phyloP scores from a whole-genome alignment of 2,888 invertebrate species.

The Megastigmus dorsalis region DNA sequence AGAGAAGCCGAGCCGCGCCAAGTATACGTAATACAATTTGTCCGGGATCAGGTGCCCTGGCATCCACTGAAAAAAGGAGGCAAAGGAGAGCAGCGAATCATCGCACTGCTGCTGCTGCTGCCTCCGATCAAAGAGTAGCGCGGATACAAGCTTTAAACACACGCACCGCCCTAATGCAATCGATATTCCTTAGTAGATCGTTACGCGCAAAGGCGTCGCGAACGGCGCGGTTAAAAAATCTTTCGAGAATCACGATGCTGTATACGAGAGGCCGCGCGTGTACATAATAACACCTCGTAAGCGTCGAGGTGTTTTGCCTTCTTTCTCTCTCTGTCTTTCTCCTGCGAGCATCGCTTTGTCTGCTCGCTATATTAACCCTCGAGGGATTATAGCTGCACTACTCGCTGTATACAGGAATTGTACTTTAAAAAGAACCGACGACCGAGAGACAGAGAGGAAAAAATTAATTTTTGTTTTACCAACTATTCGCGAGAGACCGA shows the following conservation, averaged over 20 bases:
- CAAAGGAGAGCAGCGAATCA: background rate
- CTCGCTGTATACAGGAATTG: background rate
- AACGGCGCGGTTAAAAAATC: constrained; percentile 20
- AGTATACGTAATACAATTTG: background rate
- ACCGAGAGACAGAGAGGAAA: no score
- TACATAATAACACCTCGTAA: constrained; percentile 55
- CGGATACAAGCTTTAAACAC: background rate
- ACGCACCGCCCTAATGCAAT: constrained; percentile 23
- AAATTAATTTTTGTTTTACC: constrained; percentile 39
- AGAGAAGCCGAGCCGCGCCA: background rate
- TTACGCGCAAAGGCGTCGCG: constrained; percentile 35
- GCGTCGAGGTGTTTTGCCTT: constrained; percentile 33
- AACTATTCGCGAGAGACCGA: background rate
- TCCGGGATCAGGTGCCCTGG: background rate
- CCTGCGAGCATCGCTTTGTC: background rate
- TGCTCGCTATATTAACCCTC: no score
- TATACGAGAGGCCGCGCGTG: constrained; percentile 36
- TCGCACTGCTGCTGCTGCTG: no score
- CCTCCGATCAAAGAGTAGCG: background rate
- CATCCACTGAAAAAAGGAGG: background rate
- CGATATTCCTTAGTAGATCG: constrained; percentile 28
- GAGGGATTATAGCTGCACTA: constrained; percentile 22
- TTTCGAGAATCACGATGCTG: constrained; percentile 27
- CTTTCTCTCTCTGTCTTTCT: background rate
- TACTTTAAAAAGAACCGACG: constrained; percentile 17